These are phyloP conservation scores for Tetragnatha montana DNA, from an alignment of 2,888 invertebrate genomes.

Conservation along the genomic window DNA sequence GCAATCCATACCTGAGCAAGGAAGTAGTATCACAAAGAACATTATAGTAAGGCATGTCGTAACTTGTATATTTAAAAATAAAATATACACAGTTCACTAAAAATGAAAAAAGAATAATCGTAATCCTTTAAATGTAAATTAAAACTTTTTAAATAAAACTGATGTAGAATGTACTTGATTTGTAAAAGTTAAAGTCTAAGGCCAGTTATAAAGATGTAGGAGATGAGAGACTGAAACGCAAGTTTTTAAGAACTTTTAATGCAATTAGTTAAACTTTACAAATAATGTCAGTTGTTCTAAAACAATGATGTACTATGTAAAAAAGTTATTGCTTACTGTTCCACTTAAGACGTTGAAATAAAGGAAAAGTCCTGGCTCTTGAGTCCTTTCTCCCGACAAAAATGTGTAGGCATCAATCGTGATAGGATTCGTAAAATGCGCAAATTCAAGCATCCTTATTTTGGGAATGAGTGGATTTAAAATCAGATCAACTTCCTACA, in stretches of 20 bases:
- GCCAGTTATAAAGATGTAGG: too few relatives aligned
- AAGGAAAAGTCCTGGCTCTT: slow-evolving; percentile 44
- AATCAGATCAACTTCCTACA: slow-evolving; percentile 60
- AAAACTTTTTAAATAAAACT: too few relatives aligned
- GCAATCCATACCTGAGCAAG: slow-evolving; percentile 28
- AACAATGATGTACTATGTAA: background rate
- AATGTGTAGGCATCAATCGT: slow-evolving; percentile 48
- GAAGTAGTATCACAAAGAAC: background rate
- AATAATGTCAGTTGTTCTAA: too few relatives aligned
- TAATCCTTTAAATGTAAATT: too few relatives aligned
- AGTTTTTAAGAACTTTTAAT: too few relatives aligned
- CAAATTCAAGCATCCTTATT: background rate
- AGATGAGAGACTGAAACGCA: too few relatives aligned
- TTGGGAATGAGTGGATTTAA: slow-evolving; percentile 48
- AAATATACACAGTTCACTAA: background rate
- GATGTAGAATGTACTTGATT: too few relatives aligned
- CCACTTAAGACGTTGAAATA: slow-evolving; percentile 43
- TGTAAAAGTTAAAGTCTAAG: too few relatives aligned
- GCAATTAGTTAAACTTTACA: too few relatives aligned
- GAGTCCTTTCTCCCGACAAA: slow-evolving; percentile 36
- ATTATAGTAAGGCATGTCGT: background rate
- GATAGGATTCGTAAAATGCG: slow-evolving; percentile 50
- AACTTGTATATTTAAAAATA: background rate
- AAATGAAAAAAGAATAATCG: too few relatives aligned
- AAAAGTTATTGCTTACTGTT: slow-evolving; percentile 5